A percentile compares a stretch with the other conserved stretches of the same genome.
phyloP scores from a whole-genome alignment of 2,797 vertebrate species.

The Manis pentadactyla region DNA sequence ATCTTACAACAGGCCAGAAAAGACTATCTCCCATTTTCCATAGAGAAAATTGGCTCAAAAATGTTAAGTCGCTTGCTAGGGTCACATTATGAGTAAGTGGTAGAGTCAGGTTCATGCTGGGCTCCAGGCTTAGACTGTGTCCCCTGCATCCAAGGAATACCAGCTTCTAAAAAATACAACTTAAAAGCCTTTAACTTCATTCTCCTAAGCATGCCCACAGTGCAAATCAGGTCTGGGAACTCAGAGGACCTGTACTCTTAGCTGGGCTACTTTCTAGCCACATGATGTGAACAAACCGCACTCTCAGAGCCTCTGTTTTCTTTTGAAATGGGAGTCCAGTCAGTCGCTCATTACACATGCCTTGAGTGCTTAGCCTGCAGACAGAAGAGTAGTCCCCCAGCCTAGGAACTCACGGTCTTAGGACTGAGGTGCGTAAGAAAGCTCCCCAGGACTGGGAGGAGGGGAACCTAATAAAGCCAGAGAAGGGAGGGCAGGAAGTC shows the following conservation, averaged over 20 bases:
- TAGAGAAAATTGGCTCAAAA: background rate
- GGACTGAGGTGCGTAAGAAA: background rate
- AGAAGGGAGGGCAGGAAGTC: background rate
- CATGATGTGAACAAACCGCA: background rate
- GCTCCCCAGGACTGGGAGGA: background rate
- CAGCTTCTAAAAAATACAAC: background rate
- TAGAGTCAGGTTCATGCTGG: background rate
- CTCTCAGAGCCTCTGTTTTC: background rate
- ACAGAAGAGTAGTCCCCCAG: background rate
- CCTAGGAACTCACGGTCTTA: background rate
- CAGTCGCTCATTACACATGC: background rate
- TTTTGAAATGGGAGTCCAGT: background rate
- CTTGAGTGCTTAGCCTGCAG: background rate
- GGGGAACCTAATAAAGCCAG: background rate
- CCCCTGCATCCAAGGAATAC: background rate
- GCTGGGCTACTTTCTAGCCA: background rate
- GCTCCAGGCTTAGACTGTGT: background rate
- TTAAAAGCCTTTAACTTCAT: background rate
- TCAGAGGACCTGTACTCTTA: background rate
- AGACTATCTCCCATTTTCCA: slow-evolving; percentile 6
- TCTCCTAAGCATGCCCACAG: background rate
- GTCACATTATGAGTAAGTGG: background rate
- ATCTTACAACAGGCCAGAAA: background rate
- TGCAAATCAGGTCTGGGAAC: background rate
- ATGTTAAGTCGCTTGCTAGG: background rate